A percentile compares a stretch with the other conserved stretches of the same genome.
Conservation (phyloP, 2,888 invertebrate genomes). For the Orthosia incerta region DNA sequence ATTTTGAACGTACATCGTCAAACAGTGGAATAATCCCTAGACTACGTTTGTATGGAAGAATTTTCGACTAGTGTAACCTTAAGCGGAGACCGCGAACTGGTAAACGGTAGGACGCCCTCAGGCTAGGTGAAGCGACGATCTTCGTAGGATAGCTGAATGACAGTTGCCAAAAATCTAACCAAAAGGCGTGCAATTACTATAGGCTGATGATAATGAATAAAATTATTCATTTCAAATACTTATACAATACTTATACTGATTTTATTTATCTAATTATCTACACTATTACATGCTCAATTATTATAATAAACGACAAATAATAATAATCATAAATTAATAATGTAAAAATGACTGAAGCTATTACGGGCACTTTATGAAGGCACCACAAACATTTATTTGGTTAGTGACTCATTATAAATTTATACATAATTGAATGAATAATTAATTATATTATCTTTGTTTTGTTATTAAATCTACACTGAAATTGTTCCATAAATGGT, state of each 20-base stretch:
- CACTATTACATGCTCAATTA: background rate
- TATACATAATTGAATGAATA: constrained; percentile 40
- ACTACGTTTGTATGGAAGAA: too few species aligned
- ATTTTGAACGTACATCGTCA: too few species aligned
- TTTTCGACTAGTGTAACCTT: too few species aligned
- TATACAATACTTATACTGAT: background rate
- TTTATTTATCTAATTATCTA: constrained; percentile 4
- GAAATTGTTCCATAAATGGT: constrained; percentile 4
- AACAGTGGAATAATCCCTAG: too few species aligned
- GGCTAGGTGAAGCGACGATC: too few species aligned
- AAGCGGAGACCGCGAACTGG: too few species aligned
- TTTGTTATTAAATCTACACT: constrained; percentile 8
- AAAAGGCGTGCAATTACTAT: too few species aligned
- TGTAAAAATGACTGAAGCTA: constrained; percentile 20
- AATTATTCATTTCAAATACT: background rate
- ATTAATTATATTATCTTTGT: constrained; percentile 20
- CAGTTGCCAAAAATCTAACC: too few species aligned
- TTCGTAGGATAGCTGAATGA: too few species aligned
- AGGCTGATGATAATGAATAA: too few species aligned
- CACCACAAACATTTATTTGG: constrained; percentile 20
- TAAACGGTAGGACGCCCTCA: too few species aligned
- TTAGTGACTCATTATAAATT: constrained; percentile 40
- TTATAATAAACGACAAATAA: constrained; percentile 3
- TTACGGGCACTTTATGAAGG: constrained; percentile 18
- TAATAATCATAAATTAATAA: constrained; percentile 25